Percentiles rank a stretch among this genome's conserved stretches.
These are phyloP conservation scores for Plecotus auritus DNA, from an alignment of 2,113 vertebrate genomes.

Conservation along the genomic window DNA sequence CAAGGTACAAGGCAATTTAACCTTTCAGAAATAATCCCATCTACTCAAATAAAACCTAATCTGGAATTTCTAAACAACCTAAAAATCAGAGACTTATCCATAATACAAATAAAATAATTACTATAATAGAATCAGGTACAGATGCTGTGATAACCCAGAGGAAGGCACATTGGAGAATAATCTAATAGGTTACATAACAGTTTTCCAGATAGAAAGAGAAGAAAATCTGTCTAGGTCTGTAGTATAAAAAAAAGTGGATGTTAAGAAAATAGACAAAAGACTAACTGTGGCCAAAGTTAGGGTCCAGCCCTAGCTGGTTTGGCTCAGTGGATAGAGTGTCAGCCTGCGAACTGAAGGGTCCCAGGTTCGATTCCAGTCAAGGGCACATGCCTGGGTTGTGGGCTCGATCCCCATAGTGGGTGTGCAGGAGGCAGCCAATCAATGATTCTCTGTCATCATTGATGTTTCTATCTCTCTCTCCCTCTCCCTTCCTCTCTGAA, in stretches of 20 bases:
- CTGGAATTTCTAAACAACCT: not conserved
- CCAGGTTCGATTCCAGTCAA: too few relatives aligned
- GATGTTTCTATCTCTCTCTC: too few relatives aligned
- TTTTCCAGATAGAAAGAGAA: not conserved
- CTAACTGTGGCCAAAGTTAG: not conserved
- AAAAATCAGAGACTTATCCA: not conserved
- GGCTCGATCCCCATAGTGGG: too few relatives aligned
- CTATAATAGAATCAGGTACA: not conserved
- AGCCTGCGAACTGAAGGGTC: too few relatives aligned
- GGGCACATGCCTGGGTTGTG: too few relatives aligned
- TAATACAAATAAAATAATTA: constrained; percentile 20
- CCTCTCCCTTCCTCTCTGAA: too few relatives aligned
- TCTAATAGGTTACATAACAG: not conserved
- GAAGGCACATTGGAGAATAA: not conserved
- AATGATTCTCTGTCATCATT: too few relatives aligned
- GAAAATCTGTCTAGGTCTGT: not conserved
- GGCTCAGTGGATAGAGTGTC: too few relatives aligned
- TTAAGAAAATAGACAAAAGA: not conserved
- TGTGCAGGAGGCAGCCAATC: too few relatives aligned
- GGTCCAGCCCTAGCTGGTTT: too few relatives aligned
- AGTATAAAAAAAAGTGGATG: not conserved
- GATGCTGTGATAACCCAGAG: not conserved
- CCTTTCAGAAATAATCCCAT: constrained; percentile 60
- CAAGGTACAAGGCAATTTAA: constrained; percentile 53
- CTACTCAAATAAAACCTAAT: not conserved